Percentiles rank a stretch among this genome's conserved stretches.
These are phyloP conservation scores for Cynopterus sphinx DNA, from an alignment of 2,797 vertebrate genomes.

Conservation along the genomic window DNA sequence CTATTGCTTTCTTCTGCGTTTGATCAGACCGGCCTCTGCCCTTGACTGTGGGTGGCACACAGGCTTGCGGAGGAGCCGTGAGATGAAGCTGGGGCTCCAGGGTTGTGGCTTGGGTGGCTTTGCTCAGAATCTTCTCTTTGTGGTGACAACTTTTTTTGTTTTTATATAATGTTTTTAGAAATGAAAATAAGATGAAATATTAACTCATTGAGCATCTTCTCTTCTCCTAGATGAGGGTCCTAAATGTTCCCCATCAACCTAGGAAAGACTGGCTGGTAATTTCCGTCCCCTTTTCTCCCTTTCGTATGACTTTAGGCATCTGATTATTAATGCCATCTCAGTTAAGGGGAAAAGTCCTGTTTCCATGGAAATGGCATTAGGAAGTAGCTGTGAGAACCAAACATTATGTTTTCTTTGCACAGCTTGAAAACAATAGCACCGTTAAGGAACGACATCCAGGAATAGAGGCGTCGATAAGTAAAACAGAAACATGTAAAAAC, in stretches of 20 bases:
- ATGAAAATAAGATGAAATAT: slow-evolving; percentile 13
- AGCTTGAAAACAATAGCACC: slow-evolving; percentile 56
- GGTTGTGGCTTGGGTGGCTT: neutral
- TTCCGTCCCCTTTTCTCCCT: slow-evolving; percentile 72
- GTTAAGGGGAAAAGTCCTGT: slow-evolving; percentile 74
- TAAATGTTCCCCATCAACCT: neutral
- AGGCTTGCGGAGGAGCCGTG: neutral
- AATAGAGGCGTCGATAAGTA: slow-evolving; percentile 57
- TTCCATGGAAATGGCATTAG: slow-evolving; percentile 83
- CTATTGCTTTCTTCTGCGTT: neutral
- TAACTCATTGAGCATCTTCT: neutral
- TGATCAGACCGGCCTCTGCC: neutral
- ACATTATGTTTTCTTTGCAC: slow-evolving; percentile 70
- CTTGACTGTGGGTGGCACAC: neutral
- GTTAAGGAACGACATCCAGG: slow-evolving; percentile 2
- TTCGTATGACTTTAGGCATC: slow-evolving; percentile 77
- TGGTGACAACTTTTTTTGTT: neutral
- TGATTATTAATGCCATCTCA: slow-evolving; percentile 82
- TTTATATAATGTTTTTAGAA: neutral
- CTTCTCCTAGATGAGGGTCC: neutral
- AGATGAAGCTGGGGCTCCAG: neutral
- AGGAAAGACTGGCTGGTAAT: slow-evolving; percentile 69
- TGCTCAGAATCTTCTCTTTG: neutral
- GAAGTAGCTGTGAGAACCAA: slow-evolving; percentile 74
- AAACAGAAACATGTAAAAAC: slow-evolving; percentile 38